A percentile compares a stretch with the other conserved stretches of the same genome.
These are phyloP conservation scores for Lepus oiostolus DNA, from an alignment of 2,797 vertebrate genomes.

Conservation along the genomic window DNA sequence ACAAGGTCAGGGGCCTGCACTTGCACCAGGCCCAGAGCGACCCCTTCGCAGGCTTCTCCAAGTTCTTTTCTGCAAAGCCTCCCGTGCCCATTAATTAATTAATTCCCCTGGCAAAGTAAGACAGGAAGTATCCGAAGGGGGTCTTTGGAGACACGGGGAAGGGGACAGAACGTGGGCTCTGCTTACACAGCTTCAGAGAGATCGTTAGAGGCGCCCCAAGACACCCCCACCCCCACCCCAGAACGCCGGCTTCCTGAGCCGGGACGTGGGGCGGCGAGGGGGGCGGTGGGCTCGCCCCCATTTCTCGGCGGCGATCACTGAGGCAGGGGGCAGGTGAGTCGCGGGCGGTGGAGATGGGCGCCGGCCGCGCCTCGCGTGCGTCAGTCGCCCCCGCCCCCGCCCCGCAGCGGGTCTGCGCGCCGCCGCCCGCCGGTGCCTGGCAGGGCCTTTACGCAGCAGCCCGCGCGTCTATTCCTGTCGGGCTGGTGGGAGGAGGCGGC, in stretches of 20 bases:
- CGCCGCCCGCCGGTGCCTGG: constrained; percentile 50
- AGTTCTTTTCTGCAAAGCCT: not conserved
- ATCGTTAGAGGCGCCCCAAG: not conserved
- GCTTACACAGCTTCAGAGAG: not conserved
- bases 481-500: constrained; percentile 83
- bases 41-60: not conserved
- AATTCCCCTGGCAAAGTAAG: not conserved
- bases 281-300: constrained; percentile 50
- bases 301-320: constrained; percentile 67
- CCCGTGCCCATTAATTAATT: not conserved
- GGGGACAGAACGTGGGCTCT: not conserved
- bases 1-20: not conserved
- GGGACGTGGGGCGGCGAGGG: not conserved
- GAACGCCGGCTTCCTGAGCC: not conserved
- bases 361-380: constrained; percentile 76
- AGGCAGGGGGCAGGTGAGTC: constrained; percentile 82
- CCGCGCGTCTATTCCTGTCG: constrained; percentile 81
- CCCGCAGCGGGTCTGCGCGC: constrained; percentile 75
- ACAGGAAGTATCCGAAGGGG: not conserved
- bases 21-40: not conserved
- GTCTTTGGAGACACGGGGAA: constrained; percentile 41
- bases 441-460: constrained; percentile 79
- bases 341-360: constrained; percentile 78
- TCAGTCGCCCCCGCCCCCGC: constrained; percentile 80
- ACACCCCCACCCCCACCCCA: not conserved